Evolutionary conservation across 2,113 vertebrate species (phyloP).

Genomic region (Platichthys flesus): DNA sequence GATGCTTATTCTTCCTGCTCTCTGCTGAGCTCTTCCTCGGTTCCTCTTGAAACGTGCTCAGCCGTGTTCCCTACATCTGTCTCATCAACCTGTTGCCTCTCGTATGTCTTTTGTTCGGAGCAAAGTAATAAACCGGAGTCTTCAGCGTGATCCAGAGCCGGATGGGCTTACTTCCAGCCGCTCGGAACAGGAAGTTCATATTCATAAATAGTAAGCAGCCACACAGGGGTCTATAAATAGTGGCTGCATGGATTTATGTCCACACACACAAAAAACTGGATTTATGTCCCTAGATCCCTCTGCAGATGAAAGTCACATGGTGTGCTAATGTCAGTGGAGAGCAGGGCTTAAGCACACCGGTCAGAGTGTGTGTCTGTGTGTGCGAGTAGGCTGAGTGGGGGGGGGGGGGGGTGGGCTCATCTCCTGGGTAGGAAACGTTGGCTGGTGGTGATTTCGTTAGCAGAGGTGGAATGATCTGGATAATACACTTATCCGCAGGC

Average conservation of each 20-base stretch:
- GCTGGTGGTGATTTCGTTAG: slow-evolving; percentile 69
- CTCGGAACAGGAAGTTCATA: slow-evolving; percentile 61
- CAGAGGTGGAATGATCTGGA: slow-evolving; percentile 72
- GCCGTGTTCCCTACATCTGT: slow-evolving; percentile 24
- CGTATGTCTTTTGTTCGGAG: slow-evolving; percentile 30
- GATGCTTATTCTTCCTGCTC: slow-evolving; percentile 47
- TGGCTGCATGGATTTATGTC: slow-evolving; percentile 54
- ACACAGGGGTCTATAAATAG: slow-evolving; percentile 68
- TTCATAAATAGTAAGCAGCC: slow-evolving; percentile 59
- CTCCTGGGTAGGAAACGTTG: slow-evolving; percentile 57
- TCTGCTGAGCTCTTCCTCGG: slow-evolving; percentile 33
- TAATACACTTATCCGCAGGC: slow-evolving; percentile 76
- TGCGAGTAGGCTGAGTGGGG: slow-evolving; percentile 2
- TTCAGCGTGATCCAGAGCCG: slow-evolving; percentile 44
- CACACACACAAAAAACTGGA: slow-evolving; percentile 24
- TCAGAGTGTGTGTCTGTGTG: not conserved
- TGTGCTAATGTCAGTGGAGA: slow-evolving; percentile 68
- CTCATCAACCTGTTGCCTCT: slow-evolving; percentile 31
- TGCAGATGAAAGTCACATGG: slow-evolving; percentile 74
- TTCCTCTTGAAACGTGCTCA: slow-evolving; percentile 19
- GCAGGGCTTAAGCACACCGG: slow-evolving; percentile 67
- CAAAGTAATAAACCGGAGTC: slow-evolving; percentile 40
- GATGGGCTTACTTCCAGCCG: slow-evolving; percentile 47
- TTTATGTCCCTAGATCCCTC: slow-evolving; percentile 63
- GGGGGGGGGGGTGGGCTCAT: slow-evolving; percentile 52